Conservation (phyloP, 2,797 vertebrate species). For the Meriones psammophilus region DNA sequence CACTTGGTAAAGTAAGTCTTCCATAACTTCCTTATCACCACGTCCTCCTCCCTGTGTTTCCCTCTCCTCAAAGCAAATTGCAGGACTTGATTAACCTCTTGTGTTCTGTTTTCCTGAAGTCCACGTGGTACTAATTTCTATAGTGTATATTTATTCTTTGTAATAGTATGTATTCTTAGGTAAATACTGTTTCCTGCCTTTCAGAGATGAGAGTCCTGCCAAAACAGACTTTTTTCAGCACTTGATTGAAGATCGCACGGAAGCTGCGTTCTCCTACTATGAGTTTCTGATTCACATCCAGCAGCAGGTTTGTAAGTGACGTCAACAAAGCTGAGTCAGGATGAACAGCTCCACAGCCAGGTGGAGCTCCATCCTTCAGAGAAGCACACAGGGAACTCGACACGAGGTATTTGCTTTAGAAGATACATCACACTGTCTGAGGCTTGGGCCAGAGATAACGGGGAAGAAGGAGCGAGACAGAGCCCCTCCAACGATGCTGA, state of each 20-base stretch:
- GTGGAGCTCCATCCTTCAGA: constrained; percentile 71
- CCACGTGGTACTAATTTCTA: not conserved
- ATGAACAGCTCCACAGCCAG: constrained; percentile 62
- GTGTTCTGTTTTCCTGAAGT: not conserved
- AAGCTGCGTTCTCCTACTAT: constrained; percentile 96
- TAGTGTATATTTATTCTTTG: not conserved
- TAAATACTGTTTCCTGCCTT: constrained; percentile 67
- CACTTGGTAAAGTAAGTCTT: constrained; percentile 95
- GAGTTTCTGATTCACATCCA: constrained; percentile 97
- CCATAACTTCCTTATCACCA: not conserved
- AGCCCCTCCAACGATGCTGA: constrained; percentile 80
- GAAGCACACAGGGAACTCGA: constrained; percentile 70
- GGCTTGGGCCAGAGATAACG: constrained; percentile 73
- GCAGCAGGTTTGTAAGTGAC: constrained; percentile 96
- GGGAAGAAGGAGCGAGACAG: constrained; percentile 61
- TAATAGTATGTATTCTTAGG: constrained; percentile 5
- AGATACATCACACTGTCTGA: constrained; percentile 71
- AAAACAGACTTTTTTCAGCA: constrained; percentile 95
- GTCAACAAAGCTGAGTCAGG: constrained; percentile 33
- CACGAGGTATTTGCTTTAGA: constrained; percentile 64
- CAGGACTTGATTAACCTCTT: not conserved
- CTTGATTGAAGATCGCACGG: constrained; percentile 96
- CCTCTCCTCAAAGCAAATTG: not conserved
- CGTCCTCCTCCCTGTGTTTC: not conserved
- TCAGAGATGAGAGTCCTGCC: constrained; percentile 94